Evolutionary conservation across 2,113 vertebrate genomes (phyloP).

Genomic region (Ictalurus punctatus): DNA sequence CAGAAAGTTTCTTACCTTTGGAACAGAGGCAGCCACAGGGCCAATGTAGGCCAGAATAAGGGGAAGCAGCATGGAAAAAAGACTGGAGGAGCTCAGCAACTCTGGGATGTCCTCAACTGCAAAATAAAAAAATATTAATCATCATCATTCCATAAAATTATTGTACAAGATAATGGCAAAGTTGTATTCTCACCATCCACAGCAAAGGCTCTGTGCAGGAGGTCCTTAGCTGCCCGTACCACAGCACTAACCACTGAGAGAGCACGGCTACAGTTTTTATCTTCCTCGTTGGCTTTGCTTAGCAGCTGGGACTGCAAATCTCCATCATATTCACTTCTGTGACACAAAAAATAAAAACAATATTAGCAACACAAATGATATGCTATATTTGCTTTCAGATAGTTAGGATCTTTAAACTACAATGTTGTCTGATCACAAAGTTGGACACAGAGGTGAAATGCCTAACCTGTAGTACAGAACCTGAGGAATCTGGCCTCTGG

Average conservation of each 20-base stretch:
- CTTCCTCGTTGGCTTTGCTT: slow-evolving; percentile 98
- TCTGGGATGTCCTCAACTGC: slow-evolving; percentile 97
- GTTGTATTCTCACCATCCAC: slow-evolving; percentile 85
- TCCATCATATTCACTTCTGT: slow-evolving; percentile 97
- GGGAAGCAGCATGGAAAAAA: slow-evolving; percentile 97
- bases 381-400: background rate
- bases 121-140: slow-evolving; percentile 47
- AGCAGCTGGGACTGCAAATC: slow-evolving; percentile 96
- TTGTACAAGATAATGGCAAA: background rate
- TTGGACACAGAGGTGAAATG: background rate
- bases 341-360: slow-evolving; percentile 2
- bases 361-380: background rate
- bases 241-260: slow-evolving; percentile 96
- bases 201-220: slow-evolving; percentile 94
- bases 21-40: slow-evolving; percentile 94
- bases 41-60: slow-evolving; percentile 97
- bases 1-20: slow-evolving; percentile 79
- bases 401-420: background rate
- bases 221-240: slow-evolving; percentile 92
- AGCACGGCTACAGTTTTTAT: slow-evolving; percentile 95
- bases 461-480: slow-evolving; percentile 94
- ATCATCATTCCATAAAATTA: background rate
- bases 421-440: background rate
- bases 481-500: slow-evolving; percentile 94
- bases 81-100: slow-evolving; percentile 94